Evolutionary conservation across 2,888 invertebrate genomes (phyloP), one percentile per base, ranked within the genome.

Genomic region (Volucella inanis): DNA sequence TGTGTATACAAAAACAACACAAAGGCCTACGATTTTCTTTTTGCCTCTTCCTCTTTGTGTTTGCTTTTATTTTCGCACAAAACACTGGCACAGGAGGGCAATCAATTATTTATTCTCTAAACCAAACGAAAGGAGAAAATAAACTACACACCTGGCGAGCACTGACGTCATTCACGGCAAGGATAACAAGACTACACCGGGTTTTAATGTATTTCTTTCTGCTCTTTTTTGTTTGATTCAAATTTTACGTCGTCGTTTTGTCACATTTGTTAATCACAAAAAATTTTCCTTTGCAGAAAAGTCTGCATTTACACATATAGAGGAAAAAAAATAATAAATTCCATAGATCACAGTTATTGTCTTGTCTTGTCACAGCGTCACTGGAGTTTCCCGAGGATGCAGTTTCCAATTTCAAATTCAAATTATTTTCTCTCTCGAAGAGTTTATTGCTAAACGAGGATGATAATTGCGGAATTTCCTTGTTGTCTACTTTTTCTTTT

Each of bases 151-250:
- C 43, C 12, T 0, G 14, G 31, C 8, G 31, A 18, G 18, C 41
- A 71, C 77, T 84, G 84, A 85, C 80, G 84, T 85, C 84, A 85
- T 85, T 76, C 84, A 62, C 11, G 11, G n/a, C 14, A 59, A 68
- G 74, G 65, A 76, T 54, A 70, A 54, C 65, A 79, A 65, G 47
- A 43, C 57, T 70, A 68, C 65, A 31, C 38, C 3, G 43, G 57
- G n/a, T 49, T 50, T 43, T 57, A 6, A 18, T 68, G 67, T 72
- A 31, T 71, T 14, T 47, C 15, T n/a, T 39, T 41, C 41, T 45
- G 3, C 11, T 45, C 22, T 41, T 41, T 61, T 57, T 54, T 31
- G 22, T 47, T 43, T n/a, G 6, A 41, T 15, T 41, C 18, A 41
- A 65, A 65, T 10, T 18, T 9, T 31, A 31, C 31, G n/a, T 45